A percentile compares a stretch with the other conserved stretches of the same genome.
phyloP scores from a whole-genome alignment of 1,140 invertebrate species.

The Meloidogyne exigua region DNA sequence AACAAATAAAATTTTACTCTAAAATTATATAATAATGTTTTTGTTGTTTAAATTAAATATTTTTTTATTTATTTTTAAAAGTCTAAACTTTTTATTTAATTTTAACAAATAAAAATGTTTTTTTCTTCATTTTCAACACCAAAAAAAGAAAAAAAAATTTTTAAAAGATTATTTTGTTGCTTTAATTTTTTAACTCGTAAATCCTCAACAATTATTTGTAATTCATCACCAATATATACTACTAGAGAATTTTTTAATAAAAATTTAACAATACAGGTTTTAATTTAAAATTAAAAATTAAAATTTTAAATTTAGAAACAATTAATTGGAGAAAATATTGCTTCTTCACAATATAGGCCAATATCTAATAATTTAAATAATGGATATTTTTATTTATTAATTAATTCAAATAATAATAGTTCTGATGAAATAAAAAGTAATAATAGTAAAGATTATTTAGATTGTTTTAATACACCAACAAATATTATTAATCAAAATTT shows the following conservation, averaged over 20 bases:
- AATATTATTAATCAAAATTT: background rate
- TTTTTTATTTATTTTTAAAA: too few relatives aligned
- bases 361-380: background rate
- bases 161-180: background rate
- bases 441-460: background rate
- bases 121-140: background rate
- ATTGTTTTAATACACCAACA: background rate
- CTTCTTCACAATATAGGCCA: background rate
- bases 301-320: background rate
- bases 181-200: background rate
- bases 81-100: too few relatives aligned
- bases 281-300: background rate
- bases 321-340: background rate
- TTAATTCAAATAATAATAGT: background rate
- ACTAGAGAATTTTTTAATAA: background rate
- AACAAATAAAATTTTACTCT: too few relatives aligned
- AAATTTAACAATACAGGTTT: background rate
- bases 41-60: background rate
- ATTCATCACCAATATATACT: background rate
- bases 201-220: background rate
- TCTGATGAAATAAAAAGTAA: background rate
- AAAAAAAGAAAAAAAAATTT: background rate
- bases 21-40: too few relatives aligned
- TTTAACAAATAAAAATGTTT: background rate
- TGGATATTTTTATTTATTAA: background rate